These are phyloP conservation scores for Hyposoter dolosus DNA, from an alignment of 2,888 invertebrate species.

Conservation along the genomic window DNA sequence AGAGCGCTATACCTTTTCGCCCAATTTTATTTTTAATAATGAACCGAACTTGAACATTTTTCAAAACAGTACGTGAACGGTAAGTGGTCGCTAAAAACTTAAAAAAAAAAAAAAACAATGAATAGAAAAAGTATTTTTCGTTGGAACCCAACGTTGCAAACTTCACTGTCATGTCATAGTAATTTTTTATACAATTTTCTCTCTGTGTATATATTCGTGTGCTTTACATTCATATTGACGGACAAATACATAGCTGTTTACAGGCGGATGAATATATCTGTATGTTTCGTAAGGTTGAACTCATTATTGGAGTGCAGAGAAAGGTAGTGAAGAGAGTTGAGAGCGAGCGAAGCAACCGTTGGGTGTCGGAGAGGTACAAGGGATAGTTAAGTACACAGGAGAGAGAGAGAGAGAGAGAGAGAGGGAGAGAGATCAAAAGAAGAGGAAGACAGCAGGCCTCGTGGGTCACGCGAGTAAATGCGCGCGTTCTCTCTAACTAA, in stretches of 20 bases:
- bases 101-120: too few relatives aligned
- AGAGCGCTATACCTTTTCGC: too few relatives aligned
- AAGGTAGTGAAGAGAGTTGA: constrained; percentile 26
- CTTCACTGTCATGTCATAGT: too few relatives aligned
- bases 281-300: constrained; percentile 30
- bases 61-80: too few relatives aligned
- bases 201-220: too few relatives aligned
- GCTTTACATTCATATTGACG: background rate
- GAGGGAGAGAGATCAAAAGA: constrained; percentile 42
- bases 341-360: constrained; percentile 35
- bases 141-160: too few relatives aligned
- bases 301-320: constrained; percentile 52
- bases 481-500: constrained; percentile 11
- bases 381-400: constrained; percentile 53
- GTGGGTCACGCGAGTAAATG: constrained; percentile 71
- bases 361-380: constrained; percentile 8
- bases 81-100: too few relatives aligned
- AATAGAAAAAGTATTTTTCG: too few relatives aligned
- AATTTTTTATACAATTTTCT: too few relatives aligned
- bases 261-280: background rate
- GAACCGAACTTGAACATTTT: too few relatives aligned
- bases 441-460: constrained; percentile 64
- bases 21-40: too few relatives aligned
- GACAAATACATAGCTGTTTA: background rate
- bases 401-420: constrained; percentile 27